Conservation (phyloP, 2,113 vertebrate species). For the Macaca fascicularis region T2T-MFA8v1.1 NC_088378.1:82601501-82602000, state of each 20-base stretch:
- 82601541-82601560: neutral
- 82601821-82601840: neutral
- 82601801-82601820: neutral
- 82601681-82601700: neutral
- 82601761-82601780: neutral
- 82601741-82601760: neutral
- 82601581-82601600: neutral
- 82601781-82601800: neutral
- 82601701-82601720: neutral
- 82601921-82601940: neutral
- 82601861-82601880: neutral
- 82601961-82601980: neutral
- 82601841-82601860: neutral
- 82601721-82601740: neutral
- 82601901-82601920: neutral
- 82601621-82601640: neutral
- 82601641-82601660: neutral
- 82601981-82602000: neutral
- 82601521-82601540: neutral
- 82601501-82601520: neutral
- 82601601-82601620: neutral
- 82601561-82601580: neutral
- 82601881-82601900: neutral
- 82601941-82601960: neutral
- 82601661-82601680: neutral